phyloP scores from a whole-genome alignment of 1,140 invertebrate species.

The Pseudoatta argentina region DNA sequence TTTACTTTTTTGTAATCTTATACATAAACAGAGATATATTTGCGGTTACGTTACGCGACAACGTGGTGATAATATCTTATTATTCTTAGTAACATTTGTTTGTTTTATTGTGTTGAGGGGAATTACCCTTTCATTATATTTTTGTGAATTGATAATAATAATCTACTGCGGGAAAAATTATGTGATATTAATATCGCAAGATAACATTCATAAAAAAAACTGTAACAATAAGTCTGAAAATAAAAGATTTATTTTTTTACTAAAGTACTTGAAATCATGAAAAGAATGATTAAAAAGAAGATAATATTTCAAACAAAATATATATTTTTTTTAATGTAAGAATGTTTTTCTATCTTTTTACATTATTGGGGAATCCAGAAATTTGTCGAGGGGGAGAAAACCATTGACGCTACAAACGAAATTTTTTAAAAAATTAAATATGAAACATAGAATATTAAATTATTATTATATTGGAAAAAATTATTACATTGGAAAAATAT shows the following conservation, averaged over 20 bases:
- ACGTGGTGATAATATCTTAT: not conserved
- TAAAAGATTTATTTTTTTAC: not conserved
- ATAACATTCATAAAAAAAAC: not conserved
- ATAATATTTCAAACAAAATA: not conserved
- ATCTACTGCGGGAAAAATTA: not conserved
- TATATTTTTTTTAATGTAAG: too few species aligned
- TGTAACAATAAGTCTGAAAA: not conserved
- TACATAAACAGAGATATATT: not conserved
- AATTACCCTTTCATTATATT: constrained; percentile 8
- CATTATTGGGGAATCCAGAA: too few species aligned
- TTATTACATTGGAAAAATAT: too few species aligned
- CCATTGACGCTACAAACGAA: too few species aligned
- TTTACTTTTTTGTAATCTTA: not conserved
- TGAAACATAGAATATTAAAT: too few species aligned
- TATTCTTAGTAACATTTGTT: not conserved
- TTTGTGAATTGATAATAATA: constrained; percentile 1
- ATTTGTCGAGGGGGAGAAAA: too few species aligned
- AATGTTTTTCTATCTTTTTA: not conserved
- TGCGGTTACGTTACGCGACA: not conserved
- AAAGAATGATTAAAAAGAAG: not conserved
- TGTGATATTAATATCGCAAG: not conserved
- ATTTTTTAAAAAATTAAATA: too few species aligned
- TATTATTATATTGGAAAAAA: too few species aligned
- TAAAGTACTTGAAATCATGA: not conserved
- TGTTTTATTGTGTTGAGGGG: not conserved